Percentiles rank a stretch among this genome's conserved stretches.
These are phyloP conservation scores for Sialia sialis DNA, from an alignment of 2,113 vertebrate genomes.

Conservation along the genomic window DNA sequence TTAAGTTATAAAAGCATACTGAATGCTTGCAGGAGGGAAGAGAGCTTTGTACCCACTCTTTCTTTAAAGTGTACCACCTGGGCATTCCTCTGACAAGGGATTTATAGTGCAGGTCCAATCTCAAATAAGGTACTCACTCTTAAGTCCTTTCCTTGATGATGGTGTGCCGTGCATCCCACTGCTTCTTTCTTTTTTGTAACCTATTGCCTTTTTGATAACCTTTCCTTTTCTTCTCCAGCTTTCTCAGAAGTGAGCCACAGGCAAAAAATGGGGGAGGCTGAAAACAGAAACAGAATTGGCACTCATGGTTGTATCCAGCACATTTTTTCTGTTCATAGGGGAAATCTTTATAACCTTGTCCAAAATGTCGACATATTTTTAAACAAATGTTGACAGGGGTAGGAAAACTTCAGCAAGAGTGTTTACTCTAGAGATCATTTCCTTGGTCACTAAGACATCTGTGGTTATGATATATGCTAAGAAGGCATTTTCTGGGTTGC, in stretches of 20 bases:
- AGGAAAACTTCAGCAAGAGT: constrained; percentile 11
- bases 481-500: not conserved
- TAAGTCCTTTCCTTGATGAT: not conserved
- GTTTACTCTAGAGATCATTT: constrained; percentile 10
- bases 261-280: not conserved
- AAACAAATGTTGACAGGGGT: constrained; percentile 46
- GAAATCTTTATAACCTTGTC: constrained; percentile 48
- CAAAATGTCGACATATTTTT: constrained; percentile 30
- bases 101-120: not conserved
- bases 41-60: not conserved
- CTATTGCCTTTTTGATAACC: not conserved
- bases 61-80: not conserved
- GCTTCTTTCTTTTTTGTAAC: not conserved
- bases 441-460: not conserved
- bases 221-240: constrained; percentile 5
- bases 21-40: not conserved
- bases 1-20: not conserved
- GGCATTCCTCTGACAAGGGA: not conserved
- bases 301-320: not conserved
- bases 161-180: not conserved
- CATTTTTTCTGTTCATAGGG: not conserved
- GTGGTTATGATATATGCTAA: not conserved
- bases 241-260: not conserved
- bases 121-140: not conserved
- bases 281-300: constrained; percentile 12